phyloP scores from a whole-genome alignment of 2,888 invertebrate species.

The Adelphocoris suturalis region DNA sequence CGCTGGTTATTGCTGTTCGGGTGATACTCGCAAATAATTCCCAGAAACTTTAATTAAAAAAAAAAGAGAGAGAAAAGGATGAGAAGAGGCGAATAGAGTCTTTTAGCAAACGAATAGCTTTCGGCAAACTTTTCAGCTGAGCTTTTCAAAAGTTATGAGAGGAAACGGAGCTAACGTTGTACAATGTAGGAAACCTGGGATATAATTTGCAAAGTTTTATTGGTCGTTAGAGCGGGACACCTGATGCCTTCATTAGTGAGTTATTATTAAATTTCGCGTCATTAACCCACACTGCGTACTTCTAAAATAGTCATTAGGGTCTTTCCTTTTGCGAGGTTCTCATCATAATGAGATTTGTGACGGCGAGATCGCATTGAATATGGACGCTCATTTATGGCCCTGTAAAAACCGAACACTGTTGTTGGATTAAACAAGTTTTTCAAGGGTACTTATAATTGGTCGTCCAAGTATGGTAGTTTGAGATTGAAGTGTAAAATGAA shows the following conservation, averaged over 20 bases:
- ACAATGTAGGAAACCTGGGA: slow-evolving; percentile 49
- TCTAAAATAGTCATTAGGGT: slow-evolving; percentile 54
- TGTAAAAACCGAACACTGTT: neutral
- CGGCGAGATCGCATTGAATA: slow-evolving; percentile 17
- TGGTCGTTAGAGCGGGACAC: slow-evolving; percentile 59
- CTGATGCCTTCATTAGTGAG: slow-evolving; percentile 69
- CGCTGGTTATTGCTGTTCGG: slow-evolving; percentile 23
- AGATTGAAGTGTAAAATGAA: slow-evolving; percentile 14
- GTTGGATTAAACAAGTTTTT: slow-evolving; percentile 1
- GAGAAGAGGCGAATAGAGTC: slow-evolving; percentile 12
- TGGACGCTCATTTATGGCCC: neutral
- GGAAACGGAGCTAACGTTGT: slow-evolving; percentile 48
- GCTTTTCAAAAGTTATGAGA: slow-evolving; percentile 36
- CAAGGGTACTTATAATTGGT: neutral
- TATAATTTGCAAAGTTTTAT: slow-evolving; percentile 67
- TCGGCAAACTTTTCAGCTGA: slow-evolving; percentile 35
- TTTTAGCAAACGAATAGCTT: slow-evolving; percentile 44
- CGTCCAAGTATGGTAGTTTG: neutral
- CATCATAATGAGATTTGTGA: slow-evolving; percentile 42
- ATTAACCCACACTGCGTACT: slow-evolving; percentile 58
- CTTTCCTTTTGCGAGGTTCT: slow-evolving; percentile 17
- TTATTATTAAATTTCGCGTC: slow-evolving; percentile 64
- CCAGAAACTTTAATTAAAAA: neutral
- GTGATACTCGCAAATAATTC: slow-evolving; percentile 16
- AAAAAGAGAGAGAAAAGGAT: neutral